These are phyloP conservation scores for Mormyrops boulengeri DNA, from an alignment of 2,797 vertebrate genomes.

Conservation along the genomic window DNA sequence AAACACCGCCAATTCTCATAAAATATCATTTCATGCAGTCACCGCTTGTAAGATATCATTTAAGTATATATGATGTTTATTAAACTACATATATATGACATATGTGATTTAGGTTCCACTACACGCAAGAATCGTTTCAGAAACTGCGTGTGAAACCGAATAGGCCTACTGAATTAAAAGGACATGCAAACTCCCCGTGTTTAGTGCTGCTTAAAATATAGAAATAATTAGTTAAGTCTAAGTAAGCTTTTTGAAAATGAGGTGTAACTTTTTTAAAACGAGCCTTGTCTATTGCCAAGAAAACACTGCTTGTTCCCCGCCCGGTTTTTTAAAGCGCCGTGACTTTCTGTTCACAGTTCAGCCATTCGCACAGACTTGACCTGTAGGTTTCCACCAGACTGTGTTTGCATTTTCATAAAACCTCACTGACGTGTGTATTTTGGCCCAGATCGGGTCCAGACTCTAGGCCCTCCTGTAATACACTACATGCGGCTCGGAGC, in stretches of 20 bases:
- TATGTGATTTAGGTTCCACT: neutral
- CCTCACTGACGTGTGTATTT: constrained; percentile 27
- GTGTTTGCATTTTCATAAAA: constrained; percentile 44
- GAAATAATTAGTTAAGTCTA: neutral
- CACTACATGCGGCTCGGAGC: neutral
- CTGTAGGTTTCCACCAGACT: constrained; percentile 42
- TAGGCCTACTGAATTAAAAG: neutral
- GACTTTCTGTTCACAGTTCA: neutral
- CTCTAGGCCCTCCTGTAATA: neutral
- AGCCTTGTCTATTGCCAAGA: neutral
- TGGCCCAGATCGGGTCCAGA: constrained; percentile 4
- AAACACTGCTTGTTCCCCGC: neutral
- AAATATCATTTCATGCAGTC: neutral
- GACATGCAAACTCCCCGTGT: neutral
- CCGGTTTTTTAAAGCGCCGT: neutral
- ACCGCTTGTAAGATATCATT: neutral
- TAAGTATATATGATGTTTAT: neutral
- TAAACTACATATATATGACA: neutral
- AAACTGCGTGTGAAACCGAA: neutral
- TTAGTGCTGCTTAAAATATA: neutral
- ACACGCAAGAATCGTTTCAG: neutral
- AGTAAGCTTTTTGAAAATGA: neutral
- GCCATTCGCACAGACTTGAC: neutral
- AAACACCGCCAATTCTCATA: neutral
- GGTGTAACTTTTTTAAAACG: neutral